Percentiles rank a stretch among this genome's conserved stretches.
phyloP scores from a whole-genome alignment of 2,113 vertebrate species.

The Entosphenus tridentatus region DNA sequence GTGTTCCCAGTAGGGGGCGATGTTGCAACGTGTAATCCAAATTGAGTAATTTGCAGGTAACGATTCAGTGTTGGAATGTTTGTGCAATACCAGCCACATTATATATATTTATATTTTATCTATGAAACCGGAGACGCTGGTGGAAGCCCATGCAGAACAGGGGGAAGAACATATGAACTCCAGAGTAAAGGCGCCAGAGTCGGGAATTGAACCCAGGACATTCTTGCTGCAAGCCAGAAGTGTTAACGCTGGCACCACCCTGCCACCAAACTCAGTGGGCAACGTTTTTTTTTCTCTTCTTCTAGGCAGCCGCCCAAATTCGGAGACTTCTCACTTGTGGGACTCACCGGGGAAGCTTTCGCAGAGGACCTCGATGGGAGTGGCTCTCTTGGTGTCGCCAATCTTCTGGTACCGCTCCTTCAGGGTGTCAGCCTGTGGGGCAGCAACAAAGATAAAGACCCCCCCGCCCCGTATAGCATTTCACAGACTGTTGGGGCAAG shows the following conservation, averaged over 20 bases:
- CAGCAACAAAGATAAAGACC: slow-evolving; percentile 14
- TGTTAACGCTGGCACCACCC: not conserved
- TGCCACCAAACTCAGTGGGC: not conserved
- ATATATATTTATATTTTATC: no score
- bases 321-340: not conserved
- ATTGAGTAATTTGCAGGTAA: no score
- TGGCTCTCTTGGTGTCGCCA: slow-evolving; percentile 94
- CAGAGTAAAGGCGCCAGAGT: not conserved
- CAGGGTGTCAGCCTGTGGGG: slow-evolving; percentile 67
- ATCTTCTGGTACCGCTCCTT: slow-evolving; percentile 99
- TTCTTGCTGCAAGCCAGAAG: not conserved
- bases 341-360: slow-evolving; percentile 83
- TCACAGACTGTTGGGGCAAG: not conserved
- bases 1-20: no score
- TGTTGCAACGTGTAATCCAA: no score
- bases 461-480: not conserved
- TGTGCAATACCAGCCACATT: no score
- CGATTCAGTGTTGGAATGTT: no score
- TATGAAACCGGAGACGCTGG: no score
- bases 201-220: not conserved
- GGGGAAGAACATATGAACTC: no score
- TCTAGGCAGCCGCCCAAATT: not conserved
- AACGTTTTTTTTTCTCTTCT: not conserved
- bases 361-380: slow-evolving; percentile 94
- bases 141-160: no score